Evolutionary conservation across 2,113 vertebrate species (phyloP).

Genomic region (Promerops cafer): DNA sequence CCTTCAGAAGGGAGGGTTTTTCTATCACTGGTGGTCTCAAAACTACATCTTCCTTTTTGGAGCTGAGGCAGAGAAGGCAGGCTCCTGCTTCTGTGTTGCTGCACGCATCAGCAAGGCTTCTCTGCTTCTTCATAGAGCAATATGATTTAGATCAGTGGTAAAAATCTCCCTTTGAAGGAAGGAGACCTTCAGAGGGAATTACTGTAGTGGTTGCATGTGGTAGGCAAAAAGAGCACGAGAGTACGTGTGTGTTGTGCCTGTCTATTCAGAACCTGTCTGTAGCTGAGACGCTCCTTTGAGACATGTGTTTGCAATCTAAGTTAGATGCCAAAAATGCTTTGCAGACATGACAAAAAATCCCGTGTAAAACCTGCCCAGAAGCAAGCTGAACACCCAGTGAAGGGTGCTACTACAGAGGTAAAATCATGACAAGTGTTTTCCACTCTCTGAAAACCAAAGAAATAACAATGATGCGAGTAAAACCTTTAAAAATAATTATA

Average conservation of each 20-base stretch:
- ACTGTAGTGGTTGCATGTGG: not conserved
- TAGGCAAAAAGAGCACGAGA: rapidly evolving
- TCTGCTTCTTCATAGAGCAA: not conserved
- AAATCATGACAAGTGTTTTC: not conserved
- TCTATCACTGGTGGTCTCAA: not conserved
- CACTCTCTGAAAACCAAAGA: not conserved
- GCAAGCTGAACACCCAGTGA: not conserved
- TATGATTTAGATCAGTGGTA: not conserved
- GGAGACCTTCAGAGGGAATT: not conserved
- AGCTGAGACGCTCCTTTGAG: not conserved
- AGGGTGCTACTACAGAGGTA: not conserved
- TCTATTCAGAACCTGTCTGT: not conserved
- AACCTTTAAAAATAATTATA: not conserved
- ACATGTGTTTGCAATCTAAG: not conserved
- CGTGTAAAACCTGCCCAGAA: not conserved
- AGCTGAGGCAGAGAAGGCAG: not conserved
- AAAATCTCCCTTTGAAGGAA: not conserved
- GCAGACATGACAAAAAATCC: not conserved
- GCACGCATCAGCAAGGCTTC: not conserved
- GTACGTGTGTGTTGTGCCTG: rapidly evolving
- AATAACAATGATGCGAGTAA: not conserved
- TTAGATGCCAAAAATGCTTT: not conserved
- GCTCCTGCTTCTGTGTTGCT: not conserved
- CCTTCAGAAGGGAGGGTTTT: not conserved
- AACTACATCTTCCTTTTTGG: not conserved